Percentiles rank a stretch among this genome's conserved stretches.
phyloP scores from a whole-genome alignment of 2,888 invertebrate genomes.

The Pristionchus japonicus region DNA sequence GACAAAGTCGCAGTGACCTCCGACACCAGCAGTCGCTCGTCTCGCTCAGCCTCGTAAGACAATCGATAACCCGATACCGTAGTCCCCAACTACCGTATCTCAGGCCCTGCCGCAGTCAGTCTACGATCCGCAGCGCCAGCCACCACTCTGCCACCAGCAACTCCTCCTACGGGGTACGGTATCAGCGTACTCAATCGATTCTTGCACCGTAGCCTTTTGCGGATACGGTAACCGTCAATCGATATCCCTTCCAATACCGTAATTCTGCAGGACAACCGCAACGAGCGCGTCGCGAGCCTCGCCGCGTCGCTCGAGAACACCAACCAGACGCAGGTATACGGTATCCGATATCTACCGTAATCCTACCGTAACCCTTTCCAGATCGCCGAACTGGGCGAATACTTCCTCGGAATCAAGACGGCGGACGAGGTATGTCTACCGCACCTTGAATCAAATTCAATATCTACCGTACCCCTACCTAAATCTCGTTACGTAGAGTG shows the following conservation, averaged over 20 bases:
- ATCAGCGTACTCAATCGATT: not conserved
- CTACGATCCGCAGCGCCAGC: not conserved
- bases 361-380: not conserved
- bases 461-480: not conserved
- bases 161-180: not conserved
- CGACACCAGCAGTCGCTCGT: not conserved
- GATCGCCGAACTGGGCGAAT: not conserved
- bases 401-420: conserved; percentile 35
- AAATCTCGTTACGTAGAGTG: too few relatives aligned
- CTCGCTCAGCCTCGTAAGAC: not conserved
- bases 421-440: not conserved
- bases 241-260: not conserved
- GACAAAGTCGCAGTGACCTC: not conserved
- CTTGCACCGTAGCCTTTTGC: too few relatives aligned
- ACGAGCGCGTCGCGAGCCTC: not conserved
- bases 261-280: not conserved
- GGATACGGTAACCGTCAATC: not conserved
- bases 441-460: not conserved
- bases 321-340: conserved; percentile 8
- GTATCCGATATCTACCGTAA: conserved; percentile 9
- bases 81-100: conserved; percentile 2
- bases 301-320: not conserved
- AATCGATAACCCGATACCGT: not conserved
- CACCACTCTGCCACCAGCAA: not conserved
- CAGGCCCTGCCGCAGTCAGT: not conserved